These are phyloP conservation scores for Brevipalpus yothersi DNA, from an alignment of 1,140 invertebrate species.

Conservation along the genomic window DNA sequence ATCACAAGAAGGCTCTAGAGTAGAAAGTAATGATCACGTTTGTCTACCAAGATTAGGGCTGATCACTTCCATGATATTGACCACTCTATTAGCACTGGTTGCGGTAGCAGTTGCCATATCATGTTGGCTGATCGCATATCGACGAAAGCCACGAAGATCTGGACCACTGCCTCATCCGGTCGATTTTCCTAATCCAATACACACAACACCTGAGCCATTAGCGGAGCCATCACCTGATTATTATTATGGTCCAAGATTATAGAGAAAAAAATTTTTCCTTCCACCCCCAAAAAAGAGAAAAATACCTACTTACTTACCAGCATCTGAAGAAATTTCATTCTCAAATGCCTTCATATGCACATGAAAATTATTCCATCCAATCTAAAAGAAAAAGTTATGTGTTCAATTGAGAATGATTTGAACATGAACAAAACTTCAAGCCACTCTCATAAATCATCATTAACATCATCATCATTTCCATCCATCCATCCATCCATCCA, in stretches of 20 bases:
- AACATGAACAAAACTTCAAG: too few species aligned
- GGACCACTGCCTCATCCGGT: conserved; percentile 76
- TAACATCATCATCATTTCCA: too few species aligned
- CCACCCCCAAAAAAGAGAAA: too few species aligned
- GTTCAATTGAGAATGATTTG: too few species aligned
- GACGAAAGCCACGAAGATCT: conserved; percentile 45
- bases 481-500: too few species aligned
- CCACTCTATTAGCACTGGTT: conserved; percentile 63
- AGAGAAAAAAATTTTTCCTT: too few species aligned
- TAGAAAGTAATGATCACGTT: conserved; percentile 48
- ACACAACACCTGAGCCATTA: conserved; percentile 53
- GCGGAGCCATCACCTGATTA: conserved; percentile 56
- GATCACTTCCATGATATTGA: conserved; percentile 69
- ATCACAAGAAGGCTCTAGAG: conserved; percentile 31
- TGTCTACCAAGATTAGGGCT: conserved; percentile 78
- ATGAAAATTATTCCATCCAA: too few species aligned
- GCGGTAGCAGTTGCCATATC: conserved; percentile 78
- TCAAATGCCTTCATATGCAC: too few species aligned
- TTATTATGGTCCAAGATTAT: conserved; percentile 12
- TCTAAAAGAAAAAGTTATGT: too few species aligned
- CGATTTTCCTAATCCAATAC: conserved; percentile 78
- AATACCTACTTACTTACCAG: too few species aligned
- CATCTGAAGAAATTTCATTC: too few species aligned
- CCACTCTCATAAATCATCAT: too few species aligned
- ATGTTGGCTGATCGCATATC: conserved; percentile 79